A percentile compares a stretch with the other conserved stretches of the same genome.
phyloP scores from a whole-genome alignment of 1,140 invertebrate species.

The Zaprionus camerounensis region DNA sequence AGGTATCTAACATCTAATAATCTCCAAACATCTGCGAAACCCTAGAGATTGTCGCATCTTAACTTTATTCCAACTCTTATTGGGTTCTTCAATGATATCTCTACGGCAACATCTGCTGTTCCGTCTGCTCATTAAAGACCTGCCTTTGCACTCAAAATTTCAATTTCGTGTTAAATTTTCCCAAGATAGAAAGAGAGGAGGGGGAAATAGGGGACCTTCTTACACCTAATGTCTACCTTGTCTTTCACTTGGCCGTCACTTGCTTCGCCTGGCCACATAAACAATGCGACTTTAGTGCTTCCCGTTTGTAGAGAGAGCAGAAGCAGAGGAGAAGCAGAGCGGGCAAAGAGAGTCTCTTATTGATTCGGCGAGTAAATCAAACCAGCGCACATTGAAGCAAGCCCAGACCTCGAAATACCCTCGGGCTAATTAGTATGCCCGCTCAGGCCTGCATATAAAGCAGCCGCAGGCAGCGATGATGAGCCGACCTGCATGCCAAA shows the following conservation, averaged over 20 bases:
- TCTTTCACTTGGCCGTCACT: conserved; percentile 16
- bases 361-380: conserved; percentile 64
- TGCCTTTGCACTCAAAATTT: conserved; percentile 43
- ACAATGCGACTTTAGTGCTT: conserved; percentile 71
- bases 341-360: conserved; percentile 30
- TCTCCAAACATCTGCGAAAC: not conserved
- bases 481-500: conserved; percentile 64
- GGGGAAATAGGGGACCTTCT: not conserved
- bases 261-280: conserved; percentile 52
- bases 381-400: conserved; percentile 42
- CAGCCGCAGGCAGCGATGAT: conserved; percentile 50
- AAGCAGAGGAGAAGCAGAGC: conserved; percentile 28
- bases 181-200: not conserved
- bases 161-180: conserved; percentile 37
- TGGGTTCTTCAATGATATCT: not conserved
- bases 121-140: conserved; percentile 35
- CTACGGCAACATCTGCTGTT: conserved; percentile 14
- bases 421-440: conserved; percentile 76
- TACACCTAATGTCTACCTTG: conserved; percentile 12
- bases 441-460: conserved; percentile 77
- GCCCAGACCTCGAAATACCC: conserved; percentile 36
- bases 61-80: not conserved
- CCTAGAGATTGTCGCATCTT: not conserved
- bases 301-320: conserved; percentile 12
- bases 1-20: not conserved